phyloP scores from a whole-genome alignment of 2,888 invertebrate genomes.

The Meta bourneti region DNA sequence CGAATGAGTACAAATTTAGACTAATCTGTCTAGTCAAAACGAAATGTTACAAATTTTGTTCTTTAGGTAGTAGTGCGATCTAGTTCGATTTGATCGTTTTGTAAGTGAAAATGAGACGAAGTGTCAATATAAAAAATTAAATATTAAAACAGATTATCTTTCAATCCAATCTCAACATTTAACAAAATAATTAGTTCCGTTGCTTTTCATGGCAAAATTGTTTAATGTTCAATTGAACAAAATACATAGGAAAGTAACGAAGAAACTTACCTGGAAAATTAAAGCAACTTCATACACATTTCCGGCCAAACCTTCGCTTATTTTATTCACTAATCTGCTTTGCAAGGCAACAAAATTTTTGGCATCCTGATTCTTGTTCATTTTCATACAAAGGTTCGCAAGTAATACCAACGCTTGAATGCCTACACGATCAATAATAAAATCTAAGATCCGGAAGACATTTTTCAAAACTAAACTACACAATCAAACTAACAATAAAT shows the following conservation, averaged over 20 bases:
- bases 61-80: no score
- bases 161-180: no score
- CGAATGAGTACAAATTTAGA: background rate
- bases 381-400: constrained; percentile 2
- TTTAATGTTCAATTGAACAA: no score
- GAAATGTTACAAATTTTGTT: no score
- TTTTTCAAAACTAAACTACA: no score
- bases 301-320: background rate
- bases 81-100: no score
- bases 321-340: background rate
- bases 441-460: background rate
- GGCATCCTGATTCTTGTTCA: no score
- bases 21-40: no score
- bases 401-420: constrained; percentile 27
- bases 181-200: background rate
- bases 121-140: no score
- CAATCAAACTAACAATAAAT: no score
- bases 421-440: background rate
- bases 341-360: background rate
- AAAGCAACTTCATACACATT: constrained; percentile 57
- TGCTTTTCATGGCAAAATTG: background rate
- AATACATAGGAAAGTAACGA: constrained; percentile 32
- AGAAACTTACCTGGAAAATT: constrained; percentile 38
- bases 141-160: no score
- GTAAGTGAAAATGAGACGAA: no score